A percentile compares a stretch with the other conserved stretches of the same genome.
Conservation (phyloP, 2,113 vertebrate genomes). For the Embiotoca jacksoni region DNA sequence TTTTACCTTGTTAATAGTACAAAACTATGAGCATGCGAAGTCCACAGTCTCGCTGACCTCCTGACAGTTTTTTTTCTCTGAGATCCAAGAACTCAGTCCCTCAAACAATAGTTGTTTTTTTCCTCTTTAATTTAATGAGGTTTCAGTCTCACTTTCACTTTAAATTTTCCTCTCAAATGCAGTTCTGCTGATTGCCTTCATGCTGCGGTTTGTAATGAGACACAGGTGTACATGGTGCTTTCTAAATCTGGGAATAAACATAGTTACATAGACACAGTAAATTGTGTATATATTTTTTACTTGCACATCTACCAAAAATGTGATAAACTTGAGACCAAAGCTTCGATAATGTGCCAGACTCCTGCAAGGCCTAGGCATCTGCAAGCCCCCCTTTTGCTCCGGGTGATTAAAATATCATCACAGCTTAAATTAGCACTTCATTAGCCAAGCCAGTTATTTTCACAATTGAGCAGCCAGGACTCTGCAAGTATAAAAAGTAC, state of each 20-base stretch:
- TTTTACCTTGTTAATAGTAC: slow-evolving; percentile 32
- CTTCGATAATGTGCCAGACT: slow-evolving; percentile 40
- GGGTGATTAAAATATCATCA: slow-evolving; percentile 73
- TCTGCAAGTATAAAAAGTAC: slow-evolving; percentile 21
- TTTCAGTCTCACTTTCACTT: slow-evolving; percentile 19
- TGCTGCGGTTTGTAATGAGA: slow-evolving; percentile 60
- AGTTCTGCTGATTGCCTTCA: slow-evolving; percentile 44
- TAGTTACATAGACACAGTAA: slow-evolving; percentile 8
- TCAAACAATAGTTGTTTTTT: slow-evolving; percentile 23
- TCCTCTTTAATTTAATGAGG: slow-evolving; percentile 27
- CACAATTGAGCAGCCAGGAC: slow-evolving; percentile 27
- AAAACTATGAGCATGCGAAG: slow-evolving; percentile 8
- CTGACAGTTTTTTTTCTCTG: slow-evolving; percentile 27
- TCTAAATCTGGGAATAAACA: slow-evolving; percentile 14
- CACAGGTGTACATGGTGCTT: slow-evolving; percentile 42
- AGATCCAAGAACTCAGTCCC: slow-evolving; percentile 17
- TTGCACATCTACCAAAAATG: slow-evolving; percentile 27
- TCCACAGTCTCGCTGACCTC: slow-evolving; percentile 34
- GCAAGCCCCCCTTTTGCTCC: slow-evolving; percentile 26
- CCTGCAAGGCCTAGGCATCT: slow-evolving; percentile 44
- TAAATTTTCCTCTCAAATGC: slow-evolving; percentile 16
- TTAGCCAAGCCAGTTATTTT: slow-evolving; percentile 49
- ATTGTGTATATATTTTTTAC: neutral
- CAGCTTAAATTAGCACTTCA: slow-evolving; percentile 61
- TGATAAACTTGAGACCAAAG: slow-evolving; percentile 19